phyloP scores from a whole-genome alignment of 2,888 invertebrate species.

The Leucoptera coffeella region DNA sequence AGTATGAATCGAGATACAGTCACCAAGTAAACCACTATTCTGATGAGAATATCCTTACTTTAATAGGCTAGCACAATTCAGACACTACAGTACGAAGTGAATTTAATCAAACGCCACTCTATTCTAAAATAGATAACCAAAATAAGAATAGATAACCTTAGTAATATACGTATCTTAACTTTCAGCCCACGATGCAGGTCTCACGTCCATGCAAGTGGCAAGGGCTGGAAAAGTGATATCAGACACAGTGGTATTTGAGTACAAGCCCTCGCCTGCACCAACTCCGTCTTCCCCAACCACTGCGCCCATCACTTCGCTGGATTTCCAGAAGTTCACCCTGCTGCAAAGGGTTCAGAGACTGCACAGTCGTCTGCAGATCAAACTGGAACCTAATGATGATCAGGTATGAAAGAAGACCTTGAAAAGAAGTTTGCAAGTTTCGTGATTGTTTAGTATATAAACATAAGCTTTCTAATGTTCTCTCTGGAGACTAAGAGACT shows the following conservation, averaged over 20 bases:
- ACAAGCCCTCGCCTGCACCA: constrained; percentile 61
- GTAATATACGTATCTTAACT: constrained; percentile 7
- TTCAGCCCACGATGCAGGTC: constrained; percentile 82
- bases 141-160: too few species aligned
- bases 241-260: constrained; percentile 87
- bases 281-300: constrained; percentile 58
- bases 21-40: too few species aligned
- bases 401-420: too few species aligned
- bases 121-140: too few species aligned
- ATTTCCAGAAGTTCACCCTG: constrained; percentile 71
- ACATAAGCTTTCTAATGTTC: too few species aligned
- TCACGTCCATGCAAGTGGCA: constrained; percentile 86
- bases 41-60: too few species aligned
- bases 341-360: constrained; percentile 82
- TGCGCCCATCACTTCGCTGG: constrained; percentile 49
- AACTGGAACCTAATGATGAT: constrained; percentile 62
- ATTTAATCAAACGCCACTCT: too few species aligned
- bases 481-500: too few species aligned
- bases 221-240: constrained; percentile 88
- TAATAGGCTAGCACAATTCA: too few species aligned
- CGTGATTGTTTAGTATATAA: too few species aligned
- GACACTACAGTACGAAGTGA: constrained; percentile 5
- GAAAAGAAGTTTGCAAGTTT: too few species aligned
- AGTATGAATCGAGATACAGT: too few species aligned
- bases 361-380: constrained; percentile 71